These are phyloP conservation scores for Rhynchonycteris naso DNA, from an alignment of 2,797 vertebrate genomes.

Conservation along the genomic window DNA sequence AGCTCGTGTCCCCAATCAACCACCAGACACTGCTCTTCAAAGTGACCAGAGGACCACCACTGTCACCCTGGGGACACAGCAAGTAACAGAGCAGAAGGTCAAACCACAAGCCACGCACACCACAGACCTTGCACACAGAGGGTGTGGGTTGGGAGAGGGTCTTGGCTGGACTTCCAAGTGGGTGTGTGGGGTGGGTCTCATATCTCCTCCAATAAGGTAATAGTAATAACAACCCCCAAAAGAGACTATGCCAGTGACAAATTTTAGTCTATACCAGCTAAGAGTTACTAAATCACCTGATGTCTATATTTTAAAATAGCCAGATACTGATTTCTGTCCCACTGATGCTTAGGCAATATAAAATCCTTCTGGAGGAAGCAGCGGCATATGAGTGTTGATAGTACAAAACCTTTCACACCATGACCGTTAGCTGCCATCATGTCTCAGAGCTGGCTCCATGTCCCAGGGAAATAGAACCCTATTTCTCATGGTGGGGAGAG, in stretches of 20 bases:
- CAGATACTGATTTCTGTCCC: background rate
- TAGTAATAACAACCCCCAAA: background rate
- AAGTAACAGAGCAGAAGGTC: background rate
- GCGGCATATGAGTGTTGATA: rapidly evolving
- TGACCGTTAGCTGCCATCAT: background rate
- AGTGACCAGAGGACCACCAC: slow-evolving; percentile 90
- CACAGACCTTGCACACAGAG: rapidly evolving
- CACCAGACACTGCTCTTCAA: slow-evolving; percentile 88
- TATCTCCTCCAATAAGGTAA: rapidly evolving
- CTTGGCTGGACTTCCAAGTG: rapidly evolving
- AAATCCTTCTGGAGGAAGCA: background rate
- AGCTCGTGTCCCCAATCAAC: slow-evolving; percentile 90
- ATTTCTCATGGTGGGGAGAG: rapidly evolving
- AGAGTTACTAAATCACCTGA: too few species aligned
- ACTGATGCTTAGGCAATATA: rapidly evolving
- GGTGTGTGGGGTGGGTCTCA: rapidly evolving
- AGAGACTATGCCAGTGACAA: rapidly evolving
- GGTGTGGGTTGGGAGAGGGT: too few species aligned
- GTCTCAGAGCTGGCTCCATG: rapidly evolving
- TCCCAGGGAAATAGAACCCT: background rate
- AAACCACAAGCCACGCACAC: rapidly evolving
- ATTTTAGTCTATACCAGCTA: rapidly evolving
- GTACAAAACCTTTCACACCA: rapidly evolving
- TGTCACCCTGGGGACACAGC: slow-evolving; percentile 87
- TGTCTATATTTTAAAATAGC: rapidly evolving